Evolutionary conservation across 2,797 vertebrate species (phyloP).

Genomic region (Octomys mimax): DNA sequence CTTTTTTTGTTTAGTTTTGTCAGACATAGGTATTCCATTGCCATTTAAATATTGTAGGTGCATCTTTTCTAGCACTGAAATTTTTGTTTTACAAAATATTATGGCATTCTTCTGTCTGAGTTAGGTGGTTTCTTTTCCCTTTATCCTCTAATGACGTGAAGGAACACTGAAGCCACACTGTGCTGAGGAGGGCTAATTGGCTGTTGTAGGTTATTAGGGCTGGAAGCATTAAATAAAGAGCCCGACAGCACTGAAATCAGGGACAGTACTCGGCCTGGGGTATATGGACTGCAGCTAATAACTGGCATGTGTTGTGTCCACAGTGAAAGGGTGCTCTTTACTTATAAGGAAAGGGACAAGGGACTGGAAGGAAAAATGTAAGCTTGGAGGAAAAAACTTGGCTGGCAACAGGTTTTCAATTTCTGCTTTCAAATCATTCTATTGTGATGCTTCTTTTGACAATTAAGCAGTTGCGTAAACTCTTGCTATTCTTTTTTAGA

Average conservation of each 20-base stretch:
- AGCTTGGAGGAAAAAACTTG: not conserved
- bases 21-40: too few species aligned
- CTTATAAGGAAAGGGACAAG: not conserved
- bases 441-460: not conserved
- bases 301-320: conserved; percentile 38
- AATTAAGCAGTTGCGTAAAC: not conserved
- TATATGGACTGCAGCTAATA: conserved; percentile 74
- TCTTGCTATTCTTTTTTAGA: not conserved
- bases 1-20: too few species aligned
- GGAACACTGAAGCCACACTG: conserved; percentile 57
- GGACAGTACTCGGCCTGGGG: conserved; percentile 34
- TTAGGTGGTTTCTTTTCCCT: conserved; percentile 44
- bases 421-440: conserved; percentile 27
- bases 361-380: not conserved
- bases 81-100: conserved; percentile 29
- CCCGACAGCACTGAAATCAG: conserved; percentile 70
- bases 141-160: conserved; percentile 10
- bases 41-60: too few species aligned
- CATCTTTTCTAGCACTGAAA: conserved; percentile 17
- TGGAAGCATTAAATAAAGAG: conserved; percentile 77
- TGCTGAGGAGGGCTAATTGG: conserved; percentile 67
- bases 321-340: conserved; percentile 32
- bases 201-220: conserved; percentile 74
- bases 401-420: not conserved
- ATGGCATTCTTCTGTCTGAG: conserved; percentile 21